Conservation (phyloP, 2,888 invertebrate species). For the Melanotus villosus region DNA sequence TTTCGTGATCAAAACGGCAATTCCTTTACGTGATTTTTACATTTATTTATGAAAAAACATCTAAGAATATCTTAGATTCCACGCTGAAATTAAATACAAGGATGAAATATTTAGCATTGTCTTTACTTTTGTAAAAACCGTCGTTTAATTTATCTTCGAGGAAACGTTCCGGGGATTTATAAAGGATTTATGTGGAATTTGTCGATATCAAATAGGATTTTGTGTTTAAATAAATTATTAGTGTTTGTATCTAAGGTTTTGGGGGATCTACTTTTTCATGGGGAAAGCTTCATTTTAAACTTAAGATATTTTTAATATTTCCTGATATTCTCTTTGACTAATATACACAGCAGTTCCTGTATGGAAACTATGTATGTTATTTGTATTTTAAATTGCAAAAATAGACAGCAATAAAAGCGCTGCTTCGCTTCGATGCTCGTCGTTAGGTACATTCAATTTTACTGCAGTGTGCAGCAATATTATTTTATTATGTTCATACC, state of each 20-base stretch:
- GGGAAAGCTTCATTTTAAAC: too few relatives aligned
- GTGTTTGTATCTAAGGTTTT: too few relatives aligned
- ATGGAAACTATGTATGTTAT: conserved; percentile 15
- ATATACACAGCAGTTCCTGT: background rate
- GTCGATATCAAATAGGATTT: background rate
- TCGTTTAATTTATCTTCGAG: background rate
- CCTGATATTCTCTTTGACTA: background rate
- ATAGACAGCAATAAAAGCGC: conserved; percentile 25
- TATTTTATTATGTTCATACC: conserved; percentile 30
- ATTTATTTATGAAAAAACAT: too few relatives aligned
- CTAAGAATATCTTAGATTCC: too few relatives aligned
- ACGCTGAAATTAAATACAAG: too few relatives aligned
- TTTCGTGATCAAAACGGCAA: conserved; percentile 4
- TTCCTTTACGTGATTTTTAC: too few relatives aligned
- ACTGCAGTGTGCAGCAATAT: conserved; percentile 25
- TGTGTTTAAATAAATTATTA: background rate
- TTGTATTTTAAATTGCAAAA: conserved; percentile 30
- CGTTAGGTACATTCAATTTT: conserved; percentile 31
- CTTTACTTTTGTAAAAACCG: background rate
- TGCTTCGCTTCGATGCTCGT: conserved; percentile 19
- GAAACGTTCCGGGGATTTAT: background rate
- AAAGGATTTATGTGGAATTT: background rate
- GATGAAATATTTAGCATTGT: background rate
- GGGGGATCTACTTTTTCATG: background rate
- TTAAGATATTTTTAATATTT: background rate